phyloP scores from a whole-genome alignment of 1,140 invertebrate species.

The Zelostemma sp. region DNA sequence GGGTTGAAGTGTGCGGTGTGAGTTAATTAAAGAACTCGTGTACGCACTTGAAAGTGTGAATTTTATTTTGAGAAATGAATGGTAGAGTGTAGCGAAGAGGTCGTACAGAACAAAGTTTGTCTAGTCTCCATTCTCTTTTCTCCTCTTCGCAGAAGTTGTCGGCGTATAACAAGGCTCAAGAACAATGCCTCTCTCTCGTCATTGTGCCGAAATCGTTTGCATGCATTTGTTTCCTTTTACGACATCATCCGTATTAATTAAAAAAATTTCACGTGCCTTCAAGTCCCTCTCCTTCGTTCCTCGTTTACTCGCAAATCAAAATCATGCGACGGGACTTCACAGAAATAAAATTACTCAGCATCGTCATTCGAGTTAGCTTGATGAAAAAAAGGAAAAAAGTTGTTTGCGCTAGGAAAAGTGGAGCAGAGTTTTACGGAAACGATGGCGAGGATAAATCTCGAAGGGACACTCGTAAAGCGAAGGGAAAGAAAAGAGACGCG shows the following conservation, averaged over 20 bases:
- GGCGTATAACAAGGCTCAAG: conserved; percentile 59
- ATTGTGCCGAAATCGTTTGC: conserved; percentile 62
- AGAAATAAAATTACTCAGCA: background rate
- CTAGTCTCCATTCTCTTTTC: conserved; percentile 33
- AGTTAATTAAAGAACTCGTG: conserved; percentile 47
- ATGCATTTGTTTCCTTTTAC: conserved; percentile 50
- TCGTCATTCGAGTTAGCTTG: background rate
- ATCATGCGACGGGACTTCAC: background rate
- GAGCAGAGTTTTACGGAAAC: conserved; percentile 1
- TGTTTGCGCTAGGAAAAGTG: background rate
- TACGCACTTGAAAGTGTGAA: conserved; percentile 33
- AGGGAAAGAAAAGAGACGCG: conserved; percentile 14
- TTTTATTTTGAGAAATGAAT: conserved; percentile 33
- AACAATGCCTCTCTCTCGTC: conserved; percentile 58
- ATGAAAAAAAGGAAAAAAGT: conserved; percentile 3
- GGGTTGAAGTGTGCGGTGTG: conserved; percentile 22
- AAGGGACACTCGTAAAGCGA: conserved; percentile 24
- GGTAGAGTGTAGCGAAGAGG: conserved; percentile 37
- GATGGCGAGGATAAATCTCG: conserved; percentile 22
- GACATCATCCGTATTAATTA: conserved; percentile 59
- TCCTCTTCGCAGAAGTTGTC: conserved; percentile 31
- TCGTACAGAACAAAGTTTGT: conserved; percentile 38
- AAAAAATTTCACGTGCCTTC: conserved; percentile 54
- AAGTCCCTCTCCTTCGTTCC: background rate
- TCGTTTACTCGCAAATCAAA: background rate